Base-by-base conservation (phyloP, 2,113 vertebrate genomes). In the Odontophorus gujanensis region DNA sequence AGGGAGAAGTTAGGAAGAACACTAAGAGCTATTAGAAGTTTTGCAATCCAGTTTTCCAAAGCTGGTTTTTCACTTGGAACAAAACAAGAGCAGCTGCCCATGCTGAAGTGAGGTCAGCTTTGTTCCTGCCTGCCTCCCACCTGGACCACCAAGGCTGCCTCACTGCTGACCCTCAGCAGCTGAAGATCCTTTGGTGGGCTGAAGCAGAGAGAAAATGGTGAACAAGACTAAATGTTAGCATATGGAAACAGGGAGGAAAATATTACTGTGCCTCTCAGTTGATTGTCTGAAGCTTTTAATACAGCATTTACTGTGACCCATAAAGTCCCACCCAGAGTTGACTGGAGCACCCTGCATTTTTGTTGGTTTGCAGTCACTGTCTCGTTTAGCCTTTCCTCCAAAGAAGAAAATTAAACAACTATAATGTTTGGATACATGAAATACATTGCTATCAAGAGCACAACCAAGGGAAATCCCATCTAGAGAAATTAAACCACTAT, bases 61-160 rank as follows among this genome's bases (percentile, higher is more conserved):
- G 89, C 40, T 87, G 87, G 67, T 36, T 95, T 89, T 81, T 68
- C 83, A 21, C 43, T 53, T 92, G 93, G 79, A 91, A 91, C 51
- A 72, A 85, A 89, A 19, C 51, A 55, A 55, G 91, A 83, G 82
- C 95, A 96, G 91, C 85, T 92, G 85, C 40, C 95, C 69, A 26
- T 15, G 73, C 73, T 63, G 72, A 78, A 62, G 89, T 5, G 1
- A 89, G 85, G 93, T 95, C 94, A 95, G 81, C 69, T 73, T 34
- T 72, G 68, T 72, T 87, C 81, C 58, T 76, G 57, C 55, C 66
- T 45, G 67, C 92, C 90, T 96, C 93, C 94, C 94, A 96, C 93
- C 92, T 92, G 92, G 95, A 95, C 95, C 96, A 97, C 96, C 95
- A 97, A 92, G 83, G 75, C 58, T 96, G 93, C 77, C 92, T 89